Percentiles rank a stretch among this genome's conserved stretches.
These are phyloP conservation scores for Pelecanus crispus DNA, from an alignment of 2,113 vertebrate genomes.

Conservation along the genomic window DNA sequence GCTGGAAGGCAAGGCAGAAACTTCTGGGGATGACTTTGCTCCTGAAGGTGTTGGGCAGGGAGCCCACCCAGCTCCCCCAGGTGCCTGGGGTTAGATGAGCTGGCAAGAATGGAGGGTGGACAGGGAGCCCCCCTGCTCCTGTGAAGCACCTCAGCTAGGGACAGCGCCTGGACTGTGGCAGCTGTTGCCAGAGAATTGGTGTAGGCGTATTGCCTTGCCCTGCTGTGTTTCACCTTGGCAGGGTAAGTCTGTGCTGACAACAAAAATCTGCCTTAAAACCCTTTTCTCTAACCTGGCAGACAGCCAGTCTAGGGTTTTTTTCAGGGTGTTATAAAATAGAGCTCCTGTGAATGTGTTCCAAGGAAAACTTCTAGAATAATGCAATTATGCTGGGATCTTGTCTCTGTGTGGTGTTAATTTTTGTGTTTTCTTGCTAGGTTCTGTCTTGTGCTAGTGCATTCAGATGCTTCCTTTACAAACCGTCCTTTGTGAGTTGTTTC, in stretches of 20 bases:
- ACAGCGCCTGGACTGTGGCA: not conserved
- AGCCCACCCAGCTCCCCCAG: rapidly evolving
- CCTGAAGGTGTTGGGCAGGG: not conserved
- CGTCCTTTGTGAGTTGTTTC: not conserved
- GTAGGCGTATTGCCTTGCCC: not conserved
- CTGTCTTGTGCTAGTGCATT: not conserved
- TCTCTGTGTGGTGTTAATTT: not conserved
- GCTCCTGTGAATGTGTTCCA: not conserved
- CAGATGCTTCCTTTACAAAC: not conserved
- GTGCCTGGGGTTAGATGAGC: not conserved
- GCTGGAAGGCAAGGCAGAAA: not conserved
- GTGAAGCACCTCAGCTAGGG: not conserved
- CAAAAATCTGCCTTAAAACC: not conserved
- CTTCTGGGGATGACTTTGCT: too few species aligned
- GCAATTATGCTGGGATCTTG: not conserved
- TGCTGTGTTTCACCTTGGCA: not conserved
- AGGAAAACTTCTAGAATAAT: not conserved
- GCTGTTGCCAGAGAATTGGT: not conserved
- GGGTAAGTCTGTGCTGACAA: not conserved
- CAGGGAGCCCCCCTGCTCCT: not conserved
- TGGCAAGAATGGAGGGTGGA: not conserved
- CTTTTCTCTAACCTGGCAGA: not conserved
- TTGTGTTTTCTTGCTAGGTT: not conserved
- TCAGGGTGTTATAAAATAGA: not conserved
- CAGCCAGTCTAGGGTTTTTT: not conserved